Evolutionary conservation across 2,113 vertebrate species (phyloP), one percentile per base, ranked within the genome.

Genomic region (Leucosticte australis): DNA sequence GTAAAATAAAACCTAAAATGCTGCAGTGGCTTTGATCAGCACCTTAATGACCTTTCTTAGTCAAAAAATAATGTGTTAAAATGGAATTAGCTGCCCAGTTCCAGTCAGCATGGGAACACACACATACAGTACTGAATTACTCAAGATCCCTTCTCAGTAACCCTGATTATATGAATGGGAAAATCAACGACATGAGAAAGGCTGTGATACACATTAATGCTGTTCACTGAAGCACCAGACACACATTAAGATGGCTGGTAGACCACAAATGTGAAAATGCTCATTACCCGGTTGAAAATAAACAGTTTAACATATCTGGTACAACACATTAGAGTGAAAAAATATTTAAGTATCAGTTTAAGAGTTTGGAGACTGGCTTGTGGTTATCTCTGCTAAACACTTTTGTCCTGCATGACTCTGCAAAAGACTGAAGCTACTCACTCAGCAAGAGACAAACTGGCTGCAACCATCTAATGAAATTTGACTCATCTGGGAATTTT

Each of bases 391-490:
- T 91, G 55, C 56, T 62, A 19, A 95, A 95, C 91, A 93, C 41
- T 94, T 94, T 62, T 65, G 89, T 89, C 79, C 89, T 84, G 88
- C 65, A 73, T 95, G 96, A 97, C 94, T 92, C 93, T 94, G 95
- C 92, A 95, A 95, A 95, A 95, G 92, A 46, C 76, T 84, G 49
- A 87, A 90, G 93, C 60, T 57, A 86, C 6, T 1, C 6, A 53
- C 88, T 76, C 83, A 82, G 83, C 76, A 93, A 90, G 83, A 96
- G 76, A 89, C 90, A 94, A 93, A 83, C 90, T 71, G 89, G 81
- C 93, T 94, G 70, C 84, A 91, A 64, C 37, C 62, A 73, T 44
- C 76, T 95, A 92, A 95, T 82, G 87, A 93, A 90, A 94, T 91
- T 64, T 94, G 87, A 91, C 92, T 94, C 89, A 86, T 92, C 53